These are phyloP conservation scores for Gallinago jamesoni DNA, from an alignment of 2,113 vertebrate genomes.

Conservation along the genomic window DNA sequence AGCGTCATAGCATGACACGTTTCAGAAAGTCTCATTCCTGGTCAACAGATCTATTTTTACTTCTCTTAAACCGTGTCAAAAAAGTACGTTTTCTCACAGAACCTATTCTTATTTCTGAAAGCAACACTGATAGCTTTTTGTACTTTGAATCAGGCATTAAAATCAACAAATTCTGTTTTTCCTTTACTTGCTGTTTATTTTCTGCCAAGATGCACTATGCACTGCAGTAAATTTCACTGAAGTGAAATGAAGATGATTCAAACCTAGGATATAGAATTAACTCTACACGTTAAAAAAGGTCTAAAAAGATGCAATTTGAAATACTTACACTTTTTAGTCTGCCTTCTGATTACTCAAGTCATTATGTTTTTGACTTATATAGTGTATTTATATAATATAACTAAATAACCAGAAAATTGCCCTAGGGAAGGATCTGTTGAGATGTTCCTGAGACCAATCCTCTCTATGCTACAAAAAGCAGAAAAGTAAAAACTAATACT, in stretches of 20 bases:
- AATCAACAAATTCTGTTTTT: not conserved
- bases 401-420: not conserved
- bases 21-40: not conserved
- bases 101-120: not conserved
- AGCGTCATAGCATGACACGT: fast-evolving
- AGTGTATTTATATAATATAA: not conserved
- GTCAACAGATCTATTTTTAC: not conserved
- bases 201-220: not conserved
- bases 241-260: not conserved
- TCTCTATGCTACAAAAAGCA: not conserved
- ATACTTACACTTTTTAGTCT: not conserved
- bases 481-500: not conserved
- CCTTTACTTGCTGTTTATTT: not conserved
- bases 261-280: not conserved
- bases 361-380: not conserved
- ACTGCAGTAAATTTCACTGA: not conserved
- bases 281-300: not conserved
- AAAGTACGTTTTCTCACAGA: not conserved
- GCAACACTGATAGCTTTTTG: not conserved
- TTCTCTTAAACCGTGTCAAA: not conserved
- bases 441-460: not conserved
- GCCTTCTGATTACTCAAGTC: not conserved
- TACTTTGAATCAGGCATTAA: not conserved
- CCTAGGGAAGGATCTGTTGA: not conserved
- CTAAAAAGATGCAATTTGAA: not conserved